These are phyloP conservation scores for Tapirus indicus DNA, from an alignment of 2,797 vertebrate species.

Conservation along the genomic window DNA sequence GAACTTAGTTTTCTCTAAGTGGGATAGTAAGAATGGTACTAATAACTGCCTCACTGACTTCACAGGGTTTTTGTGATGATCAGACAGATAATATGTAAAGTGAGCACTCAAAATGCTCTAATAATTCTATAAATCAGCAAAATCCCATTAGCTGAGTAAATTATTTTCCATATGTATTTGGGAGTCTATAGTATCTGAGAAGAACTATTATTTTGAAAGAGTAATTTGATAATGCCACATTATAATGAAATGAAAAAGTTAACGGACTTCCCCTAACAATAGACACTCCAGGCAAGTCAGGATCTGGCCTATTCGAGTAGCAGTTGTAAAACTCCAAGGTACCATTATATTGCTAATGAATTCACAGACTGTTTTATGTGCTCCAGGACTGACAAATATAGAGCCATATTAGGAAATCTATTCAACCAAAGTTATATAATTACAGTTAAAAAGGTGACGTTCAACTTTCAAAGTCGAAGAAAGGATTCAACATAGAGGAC, in stretches of 20 bases:
- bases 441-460: not conserved
- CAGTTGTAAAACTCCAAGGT: not conserved
- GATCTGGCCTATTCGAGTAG: not conserved
- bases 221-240: slow-evolving; percentile 24
- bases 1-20: not conserved
- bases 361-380: not conserved
- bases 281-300: slow-evolving; percentile 10
- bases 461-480: slow-evolving; percentile 46
- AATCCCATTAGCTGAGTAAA: slow-evolving; percentile 28
- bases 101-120: not conserved
- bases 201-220: slow-evolving; percentile 68
- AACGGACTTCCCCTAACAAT: slow-evolving; percentile 19
- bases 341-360: slow-evolving; percentile 46
- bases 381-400: not conserved
- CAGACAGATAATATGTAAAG: not conserved
- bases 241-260: slow-evolving; percentile 46
- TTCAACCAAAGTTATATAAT: not conserved
- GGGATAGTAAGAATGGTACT: not conserved
- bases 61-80: slow-evolving; percentile 4
- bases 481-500: slow-evolving; percentile 1
- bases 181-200: slow-evolving; percentile 12
- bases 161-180: slow-evolving; percentile 14
- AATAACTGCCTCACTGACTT: slow-evolving; percentile 19
- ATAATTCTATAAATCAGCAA: slow-evolving; percentile 48
- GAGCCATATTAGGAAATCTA: slow-evolving; percentile 3